Evolutionary conservation across 2,113 vertebrate genomes (phyloP).

Genomic region (Pseudorasbora parva): DNA sequence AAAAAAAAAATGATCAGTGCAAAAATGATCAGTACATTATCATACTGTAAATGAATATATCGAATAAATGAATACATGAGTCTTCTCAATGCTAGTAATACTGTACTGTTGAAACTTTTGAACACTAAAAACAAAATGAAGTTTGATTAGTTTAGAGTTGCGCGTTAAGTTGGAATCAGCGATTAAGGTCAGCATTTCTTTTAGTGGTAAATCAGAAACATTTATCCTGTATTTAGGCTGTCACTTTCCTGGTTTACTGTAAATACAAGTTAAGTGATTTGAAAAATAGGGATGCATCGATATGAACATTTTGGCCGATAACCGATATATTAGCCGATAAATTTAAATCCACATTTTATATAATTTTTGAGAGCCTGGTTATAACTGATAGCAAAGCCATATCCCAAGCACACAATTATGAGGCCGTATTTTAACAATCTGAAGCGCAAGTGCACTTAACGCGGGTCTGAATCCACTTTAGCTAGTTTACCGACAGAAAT

Average conservation of each 20-base stretch:
- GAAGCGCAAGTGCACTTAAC: too few species aligned
- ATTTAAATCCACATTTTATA: too few species aligned
- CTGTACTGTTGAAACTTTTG: background rate
- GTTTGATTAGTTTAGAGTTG: background rate
- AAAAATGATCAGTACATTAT: constrained; percentile 8
- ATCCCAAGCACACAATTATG: too few species aligned
- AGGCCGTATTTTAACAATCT: too few species aligned
- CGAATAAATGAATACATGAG: background rate
- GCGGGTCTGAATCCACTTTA: too few species aligned
- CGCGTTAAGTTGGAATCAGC: background rate
- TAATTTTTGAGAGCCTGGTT: too few species aligned
- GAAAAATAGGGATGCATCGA: background rate
- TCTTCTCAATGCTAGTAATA: constrained; percentile 1
- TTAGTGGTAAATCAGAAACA: background rate
- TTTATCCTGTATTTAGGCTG: too few species aligned
- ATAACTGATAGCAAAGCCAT: too few species aligned
- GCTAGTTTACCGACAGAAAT: too few species aligned
- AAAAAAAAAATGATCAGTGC: background rate
- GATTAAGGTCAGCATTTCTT: background rate
- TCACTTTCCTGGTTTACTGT: too few species aligned
- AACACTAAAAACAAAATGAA: background rate
- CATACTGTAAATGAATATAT: background rate
- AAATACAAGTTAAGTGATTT: background rate
- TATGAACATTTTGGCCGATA: too few species aligned
- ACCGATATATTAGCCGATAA: too few species aligned